These are phyloP conservation scores for Spodoptera picta DNA, from an alignment of 2,888 invertebrate species.

Conservation along the genomic window DNA sequence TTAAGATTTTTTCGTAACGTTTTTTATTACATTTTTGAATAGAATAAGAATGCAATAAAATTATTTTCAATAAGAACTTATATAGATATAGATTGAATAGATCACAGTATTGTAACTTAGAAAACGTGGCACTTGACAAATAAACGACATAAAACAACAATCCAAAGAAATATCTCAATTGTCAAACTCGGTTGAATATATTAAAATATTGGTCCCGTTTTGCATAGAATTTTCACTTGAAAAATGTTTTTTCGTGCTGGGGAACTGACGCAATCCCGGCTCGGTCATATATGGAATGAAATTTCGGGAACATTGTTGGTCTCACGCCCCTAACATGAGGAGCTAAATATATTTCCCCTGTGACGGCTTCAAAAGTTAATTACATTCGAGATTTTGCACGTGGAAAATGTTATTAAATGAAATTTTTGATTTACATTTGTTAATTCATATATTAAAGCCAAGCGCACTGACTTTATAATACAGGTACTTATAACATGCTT, in stretches of 20 bases:
- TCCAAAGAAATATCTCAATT: slow-evolving; percentile 30
- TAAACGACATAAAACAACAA: slow-evolving; percentile 40
- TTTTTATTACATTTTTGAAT: too few relatives aligned
- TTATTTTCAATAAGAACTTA: too few relatives aligned
- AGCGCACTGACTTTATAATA: too few relatives aligned
- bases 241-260: slow-evolving; percentile 24
- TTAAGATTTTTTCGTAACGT: too few relatives aligned
- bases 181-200: slow-evolving; percentile 38
- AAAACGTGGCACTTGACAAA: neutral
- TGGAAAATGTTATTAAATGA: too few relatives aligned
- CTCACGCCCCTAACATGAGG: slow-evolving; percentile 29
- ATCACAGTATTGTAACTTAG: too few relatives aligned
- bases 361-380: slow-evolving; percentile 26
- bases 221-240: slow-evolving; percentile 41
- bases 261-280: slow-evolving; percentile 22
- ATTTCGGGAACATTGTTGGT: slow-evolving; percentile 53
- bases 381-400: neutral
- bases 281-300: slow-evolving; percentile 51
- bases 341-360: slow-evolving; percentile 30
- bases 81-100: too few relatives aligned
- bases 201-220: slow-evolving; percentile 38
- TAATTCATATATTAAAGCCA: neutral
- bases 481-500: too few relatives aligned
- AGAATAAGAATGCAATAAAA: too few relatives aligned
- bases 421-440: too few relatives aligned